phyloP scores from a whole-genome alignment of 2,797 vertebrate genomes.

The Amblyraja radiata region DNA sequence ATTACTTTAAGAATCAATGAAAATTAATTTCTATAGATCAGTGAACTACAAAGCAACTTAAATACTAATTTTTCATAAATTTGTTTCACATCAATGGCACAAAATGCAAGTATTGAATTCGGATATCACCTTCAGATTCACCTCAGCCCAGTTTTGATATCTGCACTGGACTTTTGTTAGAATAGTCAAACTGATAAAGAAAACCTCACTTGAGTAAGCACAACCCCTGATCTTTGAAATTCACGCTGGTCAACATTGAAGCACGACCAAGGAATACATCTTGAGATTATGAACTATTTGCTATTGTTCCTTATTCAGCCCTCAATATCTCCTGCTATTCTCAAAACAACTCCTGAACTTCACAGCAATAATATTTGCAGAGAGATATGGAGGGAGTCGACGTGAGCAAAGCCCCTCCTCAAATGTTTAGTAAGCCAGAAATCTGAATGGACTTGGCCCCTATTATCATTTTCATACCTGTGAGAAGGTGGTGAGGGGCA shows the following conservation, averaged over 20 bases:
- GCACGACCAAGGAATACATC: background rate
- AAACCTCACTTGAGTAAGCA: background rate
- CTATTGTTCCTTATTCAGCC: too few species aligned
- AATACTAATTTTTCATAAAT: background rate
- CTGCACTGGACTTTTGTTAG: background rate
- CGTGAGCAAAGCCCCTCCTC: too few species aligned
- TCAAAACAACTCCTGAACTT: too few species aligned
- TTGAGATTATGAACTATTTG: background rate
- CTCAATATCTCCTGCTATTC: too few species aligned
- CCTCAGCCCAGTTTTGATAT: background rate
- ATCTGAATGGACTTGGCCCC: too few species aligned
- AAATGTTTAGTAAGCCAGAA: too few species aligned
- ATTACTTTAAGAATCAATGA: background rate
- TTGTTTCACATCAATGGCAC: background rate
- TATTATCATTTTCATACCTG: too few species aligned
- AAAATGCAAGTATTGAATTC: conserved; percentile 8
- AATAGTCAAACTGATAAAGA: background rate
- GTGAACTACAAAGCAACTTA: conserved; percentile 38
- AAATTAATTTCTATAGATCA: conserved; percentile 42
- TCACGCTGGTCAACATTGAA: background rate
- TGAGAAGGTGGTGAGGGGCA: too few species aligned
- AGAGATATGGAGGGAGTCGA: too few species aligned
- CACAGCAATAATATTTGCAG: too few species aligned
- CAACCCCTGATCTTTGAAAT: background rate
- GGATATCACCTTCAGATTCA: background rate